phyloP scores from a whole-genome alignment of 2,113 vertebrate genomes.

The Channa argus region DNA sequence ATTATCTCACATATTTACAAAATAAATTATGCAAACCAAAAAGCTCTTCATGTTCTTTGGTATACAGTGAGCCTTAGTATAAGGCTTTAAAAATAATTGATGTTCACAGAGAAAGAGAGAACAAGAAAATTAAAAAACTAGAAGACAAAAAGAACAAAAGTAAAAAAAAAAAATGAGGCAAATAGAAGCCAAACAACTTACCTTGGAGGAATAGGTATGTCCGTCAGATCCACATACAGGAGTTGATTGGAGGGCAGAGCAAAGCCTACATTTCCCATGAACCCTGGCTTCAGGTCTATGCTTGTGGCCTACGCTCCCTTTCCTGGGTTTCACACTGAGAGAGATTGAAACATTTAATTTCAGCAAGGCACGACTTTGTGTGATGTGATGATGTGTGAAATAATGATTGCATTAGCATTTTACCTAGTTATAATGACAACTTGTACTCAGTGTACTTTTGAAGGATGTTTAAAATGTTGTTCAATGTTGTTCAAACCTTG shows the following conservation, averaged over 20 bases:
- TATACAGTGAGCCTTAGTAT: no score
- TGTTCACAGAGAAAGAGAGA: not conserved
- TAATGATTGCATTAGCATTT: no score
- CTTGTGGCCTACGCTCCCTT: constrained; percentile 81
- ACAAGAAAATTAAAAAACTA: not conserved
- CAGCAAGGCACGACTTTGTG: not conserved
- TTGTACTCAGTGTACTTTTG: no score
- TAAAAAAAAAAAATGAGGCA: not conserved
- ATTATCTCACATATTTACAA: not conserved
- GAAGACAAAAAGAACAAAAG: not conserved
- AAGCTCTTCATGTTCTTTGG: not conserved
- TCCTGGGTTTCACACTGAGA: constrained; percentile 73
- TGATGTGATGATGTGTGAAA: no score
- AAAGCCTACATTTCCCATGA: constrained; percentile 89
- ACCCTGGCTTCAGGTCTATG: constrained; percentile 83
- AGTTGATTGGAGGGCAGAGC: constrained; percentile 73
- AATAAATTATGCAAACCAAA: not conserved
- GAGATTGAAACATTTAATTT: constrained; percentile 1
- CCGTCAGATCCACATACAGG: constrained; percentile 86
- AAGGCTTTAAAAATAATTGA: not conserved
- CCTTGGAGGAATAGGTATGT: constrained; percentile 88
- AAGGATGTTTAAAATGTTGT: no score
- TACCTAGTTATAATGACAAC: no score
- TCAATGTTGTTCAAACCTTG: no score
- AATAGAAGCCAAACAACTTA: constrained; percentile 52